These are phyloP conservation scores for Aplochiton taeniatus DNA, from an alignment of 2,797 vertebrate species.

Conservation along the genomic window DNA sequence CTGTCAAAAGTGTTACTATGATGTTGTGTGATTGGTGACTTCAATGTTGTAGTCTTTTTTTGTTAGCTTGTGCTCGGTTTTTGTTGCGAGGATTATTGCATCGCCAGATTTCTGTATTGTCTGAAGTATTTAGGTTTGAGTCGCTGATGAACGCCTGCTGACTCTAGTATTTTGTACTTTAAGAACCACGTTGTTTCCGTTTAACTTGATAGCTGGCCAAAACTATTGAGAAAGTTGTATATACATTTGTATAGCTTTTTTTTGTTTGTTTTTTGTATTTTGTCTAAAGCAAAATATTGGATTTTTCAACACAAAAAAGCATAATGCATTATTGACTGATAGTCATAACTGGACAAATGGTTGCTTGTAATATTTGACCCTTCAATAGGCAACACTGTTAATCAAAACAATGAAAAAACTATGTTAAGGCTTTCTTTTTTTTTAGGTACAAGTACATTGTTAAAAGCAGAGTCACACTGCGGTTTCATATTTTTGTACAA, in stretches of 20 bases:
- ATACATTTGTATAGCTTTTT: slow-evolving; percentile 69
- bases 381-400: too few relatives aligned
- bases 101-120: slow-evolving; percentile 24
- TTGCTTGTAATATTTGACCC: neutral
- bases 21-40: slow-evolving; percentile 38
- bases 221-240: slow-evolving; percentile 51
- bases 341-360: slow-evolving; percentile 22
- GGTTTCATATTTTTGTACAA: slow-evolving; percentile 74
- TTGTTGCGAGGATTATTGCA: slow-evolving; percentile 32
- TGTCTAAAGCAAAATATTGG: slow-evolving; percentile 43
- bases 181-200: slow-evolving; percentile 28
- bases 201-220: slow-evolving; percentile 46
- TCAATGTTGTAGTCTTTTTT: slow-evolving; percentile 47
- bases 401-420: neutral
- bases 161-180: slow-evolving; percentile 20
- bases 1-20: slow-evolving; percentile 60
- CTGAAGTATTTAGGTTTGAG: slow-evolving; percentile 47
- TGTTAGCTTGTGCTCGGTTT: slow-evolving; percentile 33
- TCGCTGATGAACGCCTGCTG: slow-evolving; percentile 49
- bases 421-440: slow-evolving; percentile 7
- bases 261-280: slow-evolving; percentile 26
- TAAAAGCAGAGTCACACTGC: slow-evolving; percentile 39
- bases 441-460: slow-evolving; percentile 37
- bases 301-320: slow-evolving; percentile 26
- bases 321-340: slow-evolving; percentile 48